These are phyloP conservation scores for Lophotriccus pileatus DNA, from an alignment of 2,797 vertebrate genomes.

Conservation along the genomic window DNA sequence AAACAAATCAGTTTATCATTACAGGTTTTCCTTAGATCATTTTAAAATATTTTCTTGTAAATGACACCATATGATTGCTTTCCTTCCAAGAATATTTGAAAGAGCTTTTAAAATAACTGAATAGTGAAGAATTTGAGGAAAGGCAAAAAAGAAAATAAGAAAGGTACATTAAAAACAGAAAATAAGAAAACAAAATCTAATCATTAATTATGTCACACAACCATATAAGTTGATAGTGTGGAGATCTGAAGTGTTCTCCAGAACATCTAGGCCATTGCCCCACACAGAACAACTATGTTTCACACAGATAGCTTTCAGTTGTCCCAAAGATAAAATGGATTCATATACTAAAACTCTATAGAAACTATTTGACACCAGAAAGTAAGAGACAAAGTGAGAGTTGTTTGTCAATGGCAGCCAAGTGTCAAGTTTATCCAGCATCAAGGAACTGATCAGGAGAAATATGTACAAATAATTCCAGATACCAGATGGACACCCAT, in stretches of 20 bases:
- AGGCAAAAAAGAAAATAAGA: background rate
- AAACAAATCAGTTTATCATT: background rate
- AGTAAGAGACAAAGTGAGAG: background rate
- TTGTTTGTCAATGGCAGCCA: background rate
- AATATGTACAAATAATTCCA: background rate
- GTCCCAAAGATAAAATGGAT: background rate
- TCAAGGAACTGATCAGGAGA: background rate
- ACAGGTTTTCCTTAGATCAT: background rate
- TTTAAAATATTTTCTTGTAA: background rate
- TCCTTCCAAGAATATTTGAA: background rate
- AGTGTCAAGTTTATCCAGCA: background rate
- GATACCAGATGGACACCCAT: background rate
- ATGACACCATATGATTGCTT: background rate
- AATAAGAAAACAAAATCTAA: background rate
- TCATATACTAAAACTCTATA: background rate
- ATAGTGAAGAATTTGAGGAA: background rate
- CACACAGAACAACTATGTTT: background rate
- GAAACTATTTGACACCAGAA: background rate
- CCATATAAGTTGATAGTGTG: background rate
- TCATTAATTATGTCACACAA: background rate
- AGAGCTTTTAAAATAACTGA: background rate
- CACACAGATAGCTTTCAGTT: background rate
- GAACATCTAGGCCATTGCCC: background rate
- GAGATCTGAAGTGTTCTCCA: background rate
- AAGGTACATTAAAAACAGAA: background rate